These are phyloP conservation scores for Eurystomus gularis DNA, from an alignment of 2,113 vertebrate genomes.

Conservation along the genomic window DNA sequence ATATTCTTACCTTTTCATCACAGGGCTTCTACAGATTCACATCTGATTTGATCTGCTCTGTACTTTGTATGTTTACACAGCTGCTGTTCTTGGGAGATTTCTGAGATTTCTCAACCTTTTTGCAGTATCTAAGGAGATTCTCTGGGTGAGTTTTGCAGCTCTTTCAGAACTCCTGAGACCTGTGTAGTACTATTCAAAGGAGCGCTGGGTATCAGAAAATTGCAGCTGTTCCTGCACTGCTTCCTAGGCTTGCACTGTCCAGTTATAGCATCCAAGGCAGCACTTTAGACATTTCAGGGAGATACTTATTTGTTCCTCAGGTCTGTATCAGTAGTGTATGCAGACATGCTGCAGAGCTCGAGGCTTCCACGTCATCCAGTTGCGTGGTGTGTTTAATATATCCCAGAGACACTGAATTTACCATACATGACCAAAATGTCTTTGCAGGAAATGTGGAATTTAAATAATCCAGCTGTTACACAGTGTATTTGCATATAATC, in stretches of 20 bases:
- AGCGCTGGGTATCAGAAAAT: background rate
- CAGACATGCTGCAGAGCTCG: accelerated
- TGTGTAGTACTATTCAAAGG: background rate
- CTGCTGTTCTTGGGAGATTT: background rate
- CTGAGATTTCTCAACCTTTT: background rate
- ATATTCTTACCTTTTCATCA: background rate
- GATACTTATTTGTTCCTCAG: background rate
- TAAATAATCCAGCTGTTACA: background rate
- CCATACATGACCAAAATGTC: background rate
- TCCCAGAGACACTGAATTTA: background rate
- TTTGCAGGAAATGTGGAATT: background rate
- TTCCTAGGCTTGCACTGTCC: background rate
- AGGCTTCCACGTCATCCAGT: background rate
- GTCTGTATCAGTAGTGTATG: background rate
- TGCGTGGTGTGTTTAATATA: background rate
- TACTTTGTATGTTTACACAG: background rate
- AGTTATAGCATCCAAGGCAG: background rate
- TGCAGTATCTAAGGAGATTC: background rate
- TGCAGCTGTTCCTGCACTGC: background rate
- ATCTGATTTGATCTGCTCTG: background rate
- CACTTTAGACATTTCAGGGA: background rate
- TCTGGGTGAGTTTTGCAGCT: background rate
- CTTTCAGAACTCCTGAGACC: background rate
- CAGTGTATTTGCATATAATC: background rate
- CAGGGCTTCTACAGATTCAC: background rate